Conservation (phyloP, 1,140 invertebrate genomes). For the Bombus terrestris region DNA sequence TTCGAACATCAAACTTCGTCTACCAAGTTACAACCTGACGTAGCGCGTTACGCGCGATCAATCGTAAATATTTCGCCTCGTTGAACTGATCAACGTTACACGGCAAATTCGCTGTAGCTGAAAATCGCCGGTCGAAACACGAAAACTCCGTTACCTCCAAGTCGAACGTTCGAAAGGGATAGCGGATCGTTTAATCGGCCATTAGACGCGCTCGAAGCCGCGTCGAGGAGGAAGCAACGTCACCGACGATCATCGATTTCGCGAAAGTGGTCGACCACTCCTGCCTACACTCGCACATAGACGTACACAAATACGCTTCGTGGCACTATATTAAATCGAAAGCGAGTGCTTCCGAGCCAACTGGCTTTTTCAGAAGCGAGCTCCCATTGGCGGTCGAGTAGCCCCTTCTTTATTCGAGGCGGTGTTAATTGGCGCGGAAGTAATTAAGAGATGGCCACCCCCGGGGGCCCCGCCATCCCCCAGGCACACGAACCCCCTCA, state of each 20-base stretch:
- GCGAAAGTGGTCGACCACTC: constrained; percentile 23
- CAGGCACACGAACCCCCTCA: constrained; percentile 47
- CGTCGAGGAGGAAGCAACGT: background rate
- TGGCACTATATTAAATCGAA: constrained; percentile 59
- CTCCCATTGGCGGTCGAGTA: constrained; percentile 71
- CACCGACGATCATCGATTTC: constrained; percentile 49
- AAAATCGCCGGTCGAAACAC: no score
- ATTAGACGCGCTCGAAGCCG: constrained; percentile 3
- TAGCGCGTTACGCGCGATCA: no score
- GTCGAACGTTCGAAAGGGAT: background rate
- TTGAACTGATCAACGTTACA: no score
- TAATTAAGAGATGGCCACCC: constrained; percentile 80
- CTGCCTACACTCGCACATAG: no score
- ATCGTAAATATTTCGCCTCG: no score
- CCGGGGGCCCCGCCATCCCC: constrained; percentile 61
- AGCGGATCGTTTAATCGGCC: constrained; percentile 25
- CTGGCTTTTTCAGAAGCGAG: constrained; percentile 60
- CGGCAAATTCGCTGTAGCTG: no score
- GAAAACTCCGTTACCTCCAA: no score
- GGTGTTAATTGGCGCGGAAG: constrained; percentile 82
- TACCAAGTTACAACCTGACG: no score
- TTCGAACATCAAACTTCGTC: no score
- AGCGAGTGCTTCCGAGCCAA: constrained; percentile 55
- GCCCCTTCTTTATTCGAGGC: constrained; percentile 72
- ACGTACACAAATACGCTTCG: background rate